Base-by-base conservation (phyloP, 2,888 invertebrate genomes). In the Eristalis arbustorum region DNA sequence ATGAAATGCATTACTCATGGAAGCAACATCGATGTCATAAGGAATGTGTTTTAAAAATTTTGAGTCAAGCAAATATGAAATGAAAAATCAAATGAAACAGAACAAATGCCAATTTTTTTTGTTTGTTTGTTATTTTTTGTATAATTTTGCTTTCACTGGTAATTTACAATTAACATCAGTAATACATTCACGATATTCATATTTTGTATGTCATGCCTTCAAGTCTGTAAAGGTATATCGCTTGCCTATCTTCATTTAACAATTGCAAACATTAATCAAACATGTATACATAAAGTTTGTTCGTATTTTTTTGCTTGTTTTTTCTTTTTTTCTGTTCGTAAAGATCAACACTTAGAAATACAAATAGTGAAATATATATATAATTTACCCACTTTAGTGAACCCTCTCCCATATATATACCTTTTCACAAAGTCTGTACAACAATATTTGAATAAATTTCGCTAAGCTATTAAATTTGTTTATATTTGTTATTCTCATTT, bases 91-190 rank as follows among this genome's bases (percentile, higher is more conserved):
- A 49, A 49, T 49, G 18, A 49, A 49, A 49, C 49, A 18, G 18
- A 49, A 49, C 18, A 18, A 62, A 56, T 25, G 73, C 74, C 74
- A 75, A 75, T 75, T 68, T 61, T 8, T 67, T 72, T 75, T 68
- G 25, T 8, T 67, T 72, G 40, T 56, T 57, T 72, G 18, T 40
- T 66, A 3, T 28, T 56, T 74, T 74, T 37, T 37, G 66, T 75
- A 49, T 49, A 49, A 49, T 49, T 49, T 49, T 49, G 49, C 18
- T 72, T 80, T 76, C 61, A 62, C 40, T 80, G 76, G 67, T 72
- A 72, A 81, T 77, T 81, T 73, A 80, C 56, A 78, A 69, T 74
- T 62, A 37, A 78, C 75, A 76, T 74, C 28, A 78, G 74, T 66
- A 63, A 56, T 28, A 77, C 68, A 78, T 56, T 61, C 25, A 66